Evolutionary conservation across 1,140 invertebrate species (phyloP), one percentile per base, ranked within the genome.

Genomic region (Rhyacophila brunnea): DNA sequence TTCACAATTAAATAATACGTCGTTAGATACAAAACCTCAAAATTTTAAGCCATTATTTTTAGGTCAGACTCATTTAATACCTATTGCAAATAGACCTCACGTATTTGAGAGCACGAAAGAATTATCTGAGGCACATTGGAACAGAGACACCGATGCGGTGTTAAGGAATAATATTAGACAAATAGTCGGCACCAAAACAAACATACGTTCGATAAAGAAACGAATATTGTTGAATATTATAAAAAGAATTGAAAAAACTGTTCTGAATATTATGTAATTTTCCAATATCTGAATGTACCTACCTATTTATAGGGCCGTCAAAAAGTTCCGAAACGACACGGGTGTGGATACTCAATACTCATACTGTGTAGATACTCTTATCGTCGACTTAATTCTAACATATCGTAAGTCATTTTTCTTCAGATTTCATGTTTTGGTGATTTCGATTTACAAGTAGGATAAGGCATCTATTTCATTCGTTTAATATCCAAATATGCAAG

Each of bases 11-110:
- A 28, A 28, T 28, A 28, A 28, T 28, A 28, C 3, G 9, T 5
- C 23, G 3, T 28, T 9, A 5, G 23, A 28, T 28, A 28, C 9
- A 28, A 28, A 28, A 5, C 4, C 23, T 5, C 23, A n/a, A 19
- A 53, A 53, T 15, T 42, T 43, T 28, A 43, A 43, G 14, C 42
- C 55, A 43, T 34, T 60, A 28, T 57, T 43, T 23, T 43, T 64
- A 4, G 62, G 62, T 34, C 52, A 64, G 42, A 59, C 57, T 14
- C 62, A 64, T 60, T 36, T 64, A 35, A 60, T 64, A 38, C 62
- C 57, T 3, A 57, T 60, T 4, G 19, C 38, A n/a, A 44, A 43
- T 6, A 53, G 53, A 32, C 58, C 62, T 1, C 35, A 53, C 6
- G 38, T 55, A 6, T 64, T 64, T 17, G 52, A 60, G 35, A 57